These are phyloP conservation scores for Riparia riparia DNA, from an alignment of 2,113 vertebrate species.

Conservation along the genomic window DNA sequence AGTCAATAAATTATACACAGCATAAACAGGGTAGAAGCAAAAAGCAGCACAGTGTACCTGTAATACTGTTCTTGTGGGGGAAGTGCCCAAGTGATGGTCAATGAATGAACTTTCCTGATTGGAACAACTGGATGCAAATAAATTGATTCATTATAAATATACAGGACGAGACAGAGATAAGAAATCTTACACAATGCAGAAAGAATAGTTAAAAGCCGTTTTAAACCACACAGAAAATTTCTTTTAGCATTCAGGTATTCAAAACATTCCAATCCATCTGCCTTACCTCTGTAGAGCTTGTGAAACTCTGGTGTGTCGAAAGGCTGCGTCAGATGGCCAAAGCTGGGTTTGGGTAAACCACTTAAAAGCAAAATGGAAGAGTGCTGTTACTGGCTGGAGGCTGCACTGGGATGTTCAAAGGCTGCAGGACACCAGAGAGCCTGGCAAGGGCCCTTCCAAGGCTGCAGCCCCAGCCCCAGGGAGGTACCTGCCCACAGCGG, in stretches of 20 bases:
- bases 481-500: background rate
- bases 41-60: slow-evolving; percentile 78
- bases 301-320: slow-evolving; percentile 93
- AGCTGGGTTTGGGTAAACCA: slow-evolving; percentile 83
- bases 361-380: slow-evolving; percentile 76
- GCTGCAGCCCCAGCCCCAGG: background rate
- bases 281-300: slow-evolving; percentile 92
- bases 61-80: slow-evolving; percentile 92
- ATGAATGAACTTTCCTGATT: slow-evolving; percentile 91
- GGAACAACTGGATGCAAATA: slow-evolving; percentile 88
- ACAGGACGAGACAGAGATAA: background rate
- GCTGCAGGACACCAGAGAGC: background rate
- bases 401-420: background rate
- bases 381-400: background rate
- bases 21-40: background rate
- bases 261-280: background rate
- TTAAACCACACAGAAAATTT: background rate
- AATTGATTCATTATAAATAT: background rate
- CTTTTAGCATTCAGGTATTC: background rate
- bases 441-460: background rate
- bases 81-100: slow-evolving; percentile 95
- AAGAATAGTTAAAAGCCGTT: background rate
- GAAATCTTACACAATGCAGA: background rate
- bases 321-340: slow-evolving; percentile 88
- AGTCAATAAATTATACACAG: background rate